Evolutionary conservation across 2,797 vertebrate genomes (phyloP).

Genomic region (Leptoclinus maculatus): DNA sequence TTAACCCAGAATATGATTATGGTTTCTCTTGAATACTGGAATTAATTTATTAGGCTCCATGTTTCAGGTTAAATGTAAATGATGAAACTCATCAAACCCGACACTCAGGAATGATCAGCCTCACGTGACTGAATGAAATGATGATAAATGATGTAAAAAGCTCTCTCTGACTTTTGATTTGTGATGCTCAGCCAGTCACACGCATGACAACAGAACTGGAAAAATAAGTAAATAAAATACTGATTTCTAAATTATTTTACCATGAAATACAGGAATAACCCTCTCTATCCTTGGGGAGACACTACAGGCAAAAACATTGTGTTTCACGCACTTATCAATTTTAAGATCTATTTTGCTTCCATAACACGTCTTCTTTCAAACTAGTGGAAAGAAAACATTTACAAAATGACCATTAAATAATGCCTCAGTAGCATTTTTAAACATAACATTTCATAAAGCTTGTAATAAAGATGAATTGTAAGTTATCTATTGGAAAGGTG

Average conservation of each 20-base stretch:
- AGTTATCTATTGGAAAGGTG: too few species aligned
- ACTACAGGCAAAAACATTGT: not conserved
- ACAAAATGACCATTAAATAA: not conserved
- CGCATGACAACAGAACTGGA: not conserved
- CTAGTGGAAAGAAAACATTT: not conserved
- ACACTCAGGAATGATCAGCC: too few species aligned
- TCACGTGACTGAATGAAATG: too few species aligned
- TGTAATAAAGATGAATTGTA: too few species aligned
- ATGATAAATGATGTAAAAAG: too few species aligned
- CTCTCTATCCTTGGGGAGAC: not conserved
- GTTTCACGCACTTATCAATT: not conserved
- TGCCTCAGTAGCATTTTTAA: not conserved
- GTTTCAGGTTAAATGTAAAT: too few species aligned
- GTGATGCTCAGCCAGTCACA: constrained; percentile 7
- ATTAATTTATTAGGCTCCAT: too few species aligned
- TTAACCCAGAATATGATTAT: too few species aligned
- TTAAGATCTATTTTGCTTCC: not conserved
- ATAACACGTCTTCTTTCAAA: not conserved
- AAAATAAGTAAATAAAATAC: not conserved
- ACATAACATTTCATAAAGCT: too few species aligned
- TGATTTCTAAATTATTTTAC: not conserved
- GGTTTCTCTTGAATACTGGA: too few species aligned
- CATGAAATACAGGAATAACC: not conserved
- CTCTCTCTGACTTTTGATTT: not conserved
- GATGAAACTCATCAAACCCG: too few species aligned